Percentiles rank a stretch among this genome's conserved stretches.
phyloP scores from a whole-genome alignment of 1,140 invertebrate genomes.

The Maconellicoccus hirsutus region DNA sequence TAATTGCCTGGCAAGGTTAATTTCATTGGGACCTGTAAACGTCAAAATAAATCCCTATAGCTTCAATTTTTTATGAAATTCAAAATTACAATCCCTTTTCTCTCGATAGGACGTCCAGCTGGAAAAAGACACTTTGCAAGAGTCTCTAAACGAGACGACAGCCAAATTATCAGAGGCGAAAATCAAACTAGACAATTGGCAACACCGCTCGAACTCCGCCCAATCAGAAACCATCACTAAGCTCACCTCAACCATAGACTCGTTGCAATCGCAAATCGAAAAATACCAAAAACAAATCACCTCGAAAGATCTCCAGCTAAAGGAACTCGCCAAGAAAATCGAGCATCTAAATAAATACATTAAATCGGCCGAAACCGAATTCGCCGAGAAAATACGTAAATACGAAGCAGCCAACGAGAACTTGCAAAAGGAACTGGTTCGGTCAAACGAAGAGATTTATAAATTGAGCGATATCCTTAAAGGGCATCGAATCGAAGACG shows the following conservation, averaged over 20 bases:
- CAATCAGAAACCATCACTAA: neutral
- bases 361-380: neutral
- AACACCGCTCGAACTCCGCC: neutral
- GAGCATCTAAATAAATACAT: neutral
- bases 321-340: neutral
- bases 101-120: conserved; percentile 54
- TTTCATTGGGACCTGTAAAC: too few species aligned
- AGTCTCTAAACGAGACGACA: conserved; percentile 63
- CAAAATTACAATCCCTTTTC: neutral
- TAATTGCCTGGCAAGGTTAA: too few species aligned
- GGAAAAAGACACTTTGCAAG: conserved; percentile 65
- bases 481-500: neutral
- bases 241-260: neutral
- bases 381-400: neutral
- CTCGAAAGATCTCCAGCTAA: neutral
- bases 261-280: neutral
- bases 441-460: neutral
- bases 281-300: neutral
- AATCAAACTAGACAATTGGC: conserved; percentile 48
- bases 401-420: neutral
- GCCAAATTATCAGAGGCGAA: conserved; percentile 64
- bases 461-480: neutral
- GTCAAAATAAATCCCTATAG: too few species aligned
- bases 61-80: too few species aligned
- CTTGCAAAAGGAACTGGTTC: neutral